phyloP scores from a whole-genome alignment of 2,797 vertebrate genomes.

The Helostoma temminkii region DNA sequence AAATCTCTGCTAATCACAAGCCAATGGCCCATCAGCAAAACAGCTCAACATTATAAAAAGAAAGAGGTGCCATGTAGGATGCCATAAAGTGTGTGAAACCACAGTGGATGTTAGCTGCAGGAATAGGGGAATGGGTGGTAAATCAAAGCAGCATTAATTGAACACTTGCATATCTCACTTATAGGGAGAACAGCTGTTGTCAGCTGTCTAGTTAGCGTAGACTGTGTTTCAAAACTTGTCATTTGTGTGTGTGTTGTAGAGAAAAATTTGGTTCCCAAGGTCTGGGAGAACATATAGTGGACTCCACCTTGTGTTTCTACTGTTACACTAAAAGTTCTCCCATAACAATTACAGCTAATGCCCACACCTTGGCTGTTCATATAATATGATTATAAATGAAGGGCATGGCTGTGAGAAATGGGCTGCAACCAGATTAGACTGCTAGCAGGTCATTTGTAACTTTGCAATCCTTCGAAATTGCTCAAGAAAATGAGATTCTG shows the following conservation, averaged over 20 bases:
- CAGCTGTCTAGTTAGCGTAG: conserved; percentile 27
- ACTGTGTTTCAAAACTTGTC: not conserved
- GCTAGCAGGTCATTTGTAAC: conserved; percentile 58
- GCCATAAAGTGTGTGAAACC: conserved; percentile 37
- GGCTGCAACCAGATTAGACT: conserved; percentile 62
- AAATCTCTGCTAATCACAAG: conserved; percentile 63
- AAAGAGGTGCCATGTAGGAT: conserved; percentile 41
- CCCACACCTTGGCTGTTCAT: conserved; percentile 46
- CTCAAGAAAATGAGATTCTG: conserved; percentile 72
- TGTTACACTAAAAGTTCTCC: conserved; percentile 52
- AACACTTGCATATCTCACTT: conserved; percentile 33
- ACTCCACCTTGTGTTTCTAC: conserved; percentile 32
- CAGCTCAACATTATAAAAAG: conserved; percentile 26
- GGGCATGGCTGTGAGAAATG: conserved; percentile 48
- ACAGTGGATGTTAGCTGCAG: conserved; percentile 38
- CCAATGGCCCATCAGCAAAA: conserved; percentile 52
- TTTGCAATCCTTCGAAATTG: conserved; percentile 50
- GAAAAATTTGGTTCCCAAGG: not conserved
- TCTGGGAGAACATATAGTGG: not conserved
- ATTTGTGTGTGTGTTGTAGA: not conserved
- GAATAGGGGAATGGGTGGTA: conserved; percentile 32
- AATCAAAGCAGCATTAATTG: conserved; percentile 55
- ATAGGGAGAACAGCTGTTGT: conserved; percentile 34
- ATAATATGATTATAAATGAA: conserved; percentile 54
- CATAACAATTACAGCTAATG: conserved; percentile 37